Evolutionary conservation across 2,888 invertebrate species (phyloP), one percentile per base, ranked within the genome.

Genomic region (Tetanocera ferruginea): DNA sequence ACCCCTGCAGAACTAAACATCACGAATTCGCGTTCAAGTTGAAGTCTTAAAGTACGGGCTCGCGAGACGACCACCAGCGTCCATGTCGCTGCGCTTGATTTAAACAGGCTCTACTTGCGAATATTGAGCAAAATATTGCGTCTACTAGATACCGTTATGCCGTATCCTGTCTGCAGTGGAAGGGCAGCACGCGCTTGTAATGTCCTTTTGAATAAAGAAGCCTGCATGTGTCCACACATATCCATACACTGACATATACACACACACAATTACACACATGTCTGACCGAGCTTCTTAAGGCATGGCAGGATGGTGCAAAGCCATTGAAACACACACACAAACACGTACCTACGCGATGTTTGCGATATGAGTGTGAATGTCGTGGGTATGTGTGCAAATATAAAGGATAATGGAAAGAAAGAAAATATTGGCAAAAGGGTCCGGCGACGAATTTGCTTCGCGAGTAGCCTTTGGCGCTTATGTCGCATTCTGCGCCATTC

Each of bases 141-240:
- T 52, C 76, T 79, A 79, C 78, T 77, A 78, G 79, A 70, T 73
- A 78, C 76, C 72, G 49, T 69, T 76, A 60, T 57, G 77, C 43
- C 72, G 55, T 70, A 67, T 77, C 76, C 76, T 49, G 74, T 76
- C 79, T 71, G 70, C 78, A 78, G 78, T 75, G 67, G 70, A 80
- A 76, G 78, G 76, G 76, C 78, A 66, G 77, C 74, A 80, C 76
- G 80, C 78, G 76, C 76, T 76, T 75, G 76, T 78, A 81, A 80
- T 79, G 78, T 80, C 78, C 82, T 82, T 80, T 78, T 75, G 69
- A 82, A 82, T 81, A 82, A 81, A 79, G 80, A 77, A 51, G 66
- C 73, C 62, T 80, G 76, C 66, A 77, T 75, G 66, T 69, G 67
- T 66, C 28, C 51, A 51, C 72, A 66, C 69, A 51, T 57, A 74